Conservation (phyloP, 2,888 invertebrate species). For the Epinotia bilunana region DNA sequence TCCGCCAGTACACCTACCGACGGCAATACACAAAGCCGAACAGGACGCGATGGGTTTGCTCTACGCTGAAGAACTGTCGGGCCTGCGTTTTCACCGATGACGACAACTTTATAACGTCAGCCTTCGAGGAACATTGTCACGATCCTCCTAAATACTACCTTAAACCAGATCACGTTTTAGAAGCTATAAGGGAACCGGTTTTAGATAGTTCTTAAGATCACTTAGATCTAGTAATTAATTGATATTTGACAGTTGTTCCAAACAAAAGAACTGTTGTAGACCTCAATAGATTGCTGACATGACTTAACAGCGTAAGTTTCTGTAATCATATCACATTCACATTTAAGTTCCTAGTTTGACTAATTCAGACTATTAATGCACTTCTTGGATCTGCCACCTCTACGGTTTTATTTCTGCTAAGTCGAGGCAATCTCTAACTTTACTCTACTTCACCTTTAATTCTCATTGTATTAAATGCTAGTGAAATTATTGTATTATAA, state of each 20-base stretch:
- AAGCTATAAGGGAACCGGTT: constrained; percentile 66
- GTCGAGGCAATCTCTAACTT: no score
- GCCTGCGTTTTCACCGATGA: constrained; percentile 70
- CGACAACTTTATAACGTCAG: constrained; percentile 65
- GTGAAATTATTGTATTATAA: no score
- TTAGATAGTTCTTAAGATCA: constrained; percentile 51
- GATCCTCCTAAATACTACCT: constrained; percentile 76
- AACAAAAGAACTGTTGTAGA: neutral
- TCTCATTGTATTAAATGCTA: no score
- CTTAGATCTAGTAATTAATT: no score
- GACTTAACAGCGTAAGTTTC: no score
- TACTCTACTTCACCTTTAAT: no score
- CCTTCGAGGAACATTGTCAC: constrained; percentile 69
- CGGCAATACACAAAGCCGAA: constrained; percentile 66
- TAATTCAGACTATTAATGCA: no score
- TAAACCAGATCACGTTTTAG: constrained; percentile 68
- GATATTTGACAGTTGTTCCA: neutral
- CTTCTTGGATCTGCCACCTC: no score
- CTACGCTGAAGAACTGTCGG: constrained; percentile 73
- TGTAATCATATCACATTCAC: no score
- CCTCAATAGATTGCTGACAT: neutral
- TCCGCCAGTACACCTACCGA: constrained; percentile 72
- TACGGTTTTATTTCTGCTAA: no score
- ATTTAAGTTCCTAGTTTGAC: no score
- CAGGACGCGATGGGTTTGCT: constrained; percentile 74